Base-by-base conservation (phyloP, 1,140 invertebrate genomes). In the Meloidogyne floridensis region DNA sequence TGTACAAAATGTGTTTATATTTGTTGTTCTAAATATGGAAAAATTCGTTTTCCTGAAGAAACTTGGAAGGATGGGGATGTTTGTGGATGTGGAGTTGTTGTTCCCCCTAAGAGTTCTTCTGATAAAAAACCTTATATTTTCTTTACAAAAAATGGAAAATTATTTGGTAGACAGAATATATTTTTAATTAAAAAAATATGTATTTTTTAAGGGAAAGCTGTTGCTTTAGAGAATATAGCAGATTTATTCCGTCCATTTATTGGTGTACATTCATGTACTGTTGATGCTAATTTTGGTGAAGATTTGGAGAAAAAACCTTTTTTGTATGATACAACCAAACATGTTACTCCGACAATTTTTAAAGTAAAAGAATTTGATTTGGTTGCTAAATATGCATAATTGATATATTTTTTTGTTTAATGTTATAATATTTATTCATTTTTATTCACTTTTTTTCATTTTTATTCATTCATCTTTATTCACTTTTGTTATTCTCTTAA, bases 81-180 rank as follows among this genome's bases (percentile, higher is more conserved):
- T 65, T 65, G 59, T 65, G 59, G 59, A n/a, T 65, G 59, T 65
- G 59, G 59, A 5, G n/a, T 65, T 65, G 59, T 65, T 65, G n/a
- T 59, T 18, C 59, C 15, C 7, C n/a, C 59, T n/a, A n/a, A n/a
- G 4, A 6, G n/a, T 7, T n/a, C n/a, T n/a, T 5, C 15, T n/a
- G 5, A n/a, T 65, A 65, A 65, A 65, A n/a, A 65, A 3, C 59
- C 59, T 5, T 65, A 65, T 65, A n/a, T 65, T n/a, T 65, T 65
- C n/a, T 65, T 65, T 65, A 65, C 59, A n/a, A n/a, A n/a, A n/a
- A 65, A 65, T 65, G 59, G 59, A 65, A 18, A n/a, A 65, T 65
- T 65, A 65, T 65, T n/a, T 65, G 15, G 15, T 65, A 65, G n/a
- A 13, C 2, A 65, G 7, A 65, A 13, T n/a, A 65, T 65, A n/a